Evolutionary conservation across 2,113 vertebrate genomes (phyloP), one percentile per base, ranked within the genome.

Genomic region (Eretmodus cyanostictus): DNA sequence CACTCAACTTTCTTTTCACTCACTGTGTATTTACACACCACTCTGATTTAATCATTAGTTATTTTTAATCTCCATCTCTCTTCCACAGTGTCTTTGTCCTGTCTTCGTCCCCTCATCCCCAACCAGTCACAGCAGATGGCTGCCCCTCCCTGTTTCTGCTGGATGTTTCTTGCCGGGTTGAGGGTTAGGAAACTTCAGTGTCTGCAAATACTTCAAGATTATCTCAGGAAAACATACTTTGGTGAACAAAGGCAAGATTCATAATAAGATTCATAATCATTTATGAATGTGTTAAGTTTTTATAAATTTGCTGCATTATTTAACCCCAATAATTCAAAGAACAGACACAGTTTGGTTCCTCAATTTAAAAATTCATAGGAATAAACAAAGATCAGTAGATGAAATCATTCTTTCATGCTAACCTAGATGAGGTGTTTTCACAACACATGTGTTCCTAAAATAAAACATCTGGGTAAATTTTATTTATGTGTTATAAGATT

Each of bases 391-490:
- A 17, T 29, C 9, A 2, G 12, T 47, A 29, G 38, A 47, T 24
- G 12, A 42, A 42, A 27, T 71, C 3, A 4, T 42, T 24, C n/a
- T 42, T 42, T 40, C 1, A 24, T 16, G n/a, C n/a, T 24, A 24
- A 71, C 5, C 66, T 42, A 16, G 34, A 42, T 38, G 61, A 66
- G n/a, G 11, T 24, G 11, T 24, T 66, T 66, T 66, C 19, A n/a
- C 34, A 66, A n/a, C 17, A 1, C 34, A 0, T 0, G 10, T 66
- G 36, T 71, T 40, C 12, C 5, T 71, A 14, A 42, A 71, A 9
- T 71, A 24, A 71, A 71, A 40, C 66, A 71, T 71, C 22, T 42
- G 8, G 11, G n/a, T 71, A 71, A 24, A 40, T 4, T 42, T 9
- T 71, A 40, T 40, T 40, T 40, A 71, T 71, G 11, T 71, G 36